Evolutionary conservation across 2,797 vertebrate species (phyloP), one percentile per base, ranked within the genome.

Genomic region (Sebastiscus albofasciatus): DNA sequence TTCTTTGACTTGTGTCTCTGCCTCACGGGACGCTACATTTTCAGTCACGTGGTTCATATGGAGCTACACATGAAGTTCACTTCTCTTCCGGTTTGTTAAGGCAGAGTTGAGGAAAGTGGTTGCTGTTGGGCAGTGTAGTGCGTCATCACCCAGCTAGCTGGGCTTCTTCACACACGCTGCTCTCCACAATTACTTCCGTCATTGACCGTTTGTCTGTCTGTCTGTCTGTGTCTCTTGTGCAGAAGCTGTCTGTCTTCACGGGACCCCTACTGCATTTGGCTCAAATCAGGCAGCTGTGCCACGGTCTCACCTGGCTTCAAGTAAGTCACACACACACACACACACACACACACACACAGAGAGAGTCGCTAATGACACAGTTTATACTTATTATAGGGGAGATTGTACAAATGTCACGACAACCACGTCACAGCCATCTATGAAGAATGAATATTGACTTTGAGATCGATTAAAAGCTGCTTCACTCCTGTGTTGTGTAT

Each of bases 191-290:
- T 22, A 27, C 72, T 10, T 67, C 82, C 39, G 4, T 80, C 54
- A 55, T 75, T 82, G 55, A 84, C 65, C n/a, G 4, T 24, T 77
- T 58, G 60, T 24, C 79, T 58, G 60, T 79, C 39, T 84, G 0
- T 72, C 29, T 54, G 61, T 78, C 31, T 83, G 0, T 71, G 64
- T 87, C 61, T 92, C 39, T 81, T 71, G 3, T 78, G 75, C 86
- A 98, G 97, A 86, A 97, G 96, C 95, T 99, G 97, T 84, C 93
- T 98, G 94, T 96, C 97, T 26, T 96, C 97, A 2, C 95, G 93
- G 76, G 97, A 99, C 88, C 97, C 98, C 0, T 98, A 98, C 85
- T 99, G 97, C 74, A 94, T 97, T 67, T 99, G 98, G 97, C 93
- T 97, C 64, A 96, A 95, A 82, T 92, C 92, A 0, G 92, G 93